These are phyloP conservation scores for Sula dactylatra DNA, from an alignment of 2,113 vertebrate genomes.

Conservation along the genomic window DNA sequence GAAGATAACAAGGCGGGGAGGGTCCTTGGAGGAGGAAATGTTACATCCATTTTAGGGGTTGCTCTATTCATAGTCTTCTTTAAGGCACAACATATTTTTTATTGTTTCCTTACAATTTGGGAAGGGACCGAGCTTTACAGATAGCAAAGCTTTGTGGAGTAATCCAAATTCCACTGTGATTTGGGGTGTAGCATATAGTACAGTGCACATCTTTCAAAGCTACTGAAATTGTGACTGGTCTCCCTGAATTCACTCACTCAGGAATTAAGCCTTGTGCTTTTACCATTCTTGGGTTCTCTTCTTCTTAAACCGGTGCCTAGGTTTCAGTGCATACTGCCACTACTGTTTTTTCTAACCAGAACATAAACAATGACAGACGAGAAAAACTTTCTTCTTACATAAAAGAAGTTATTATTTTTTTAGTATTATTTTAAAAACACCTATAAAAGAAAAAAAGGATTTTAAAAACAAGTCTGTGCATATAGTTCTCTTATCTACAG, in stretches of 20 bases:
- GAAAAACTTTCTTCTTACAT: neutral
- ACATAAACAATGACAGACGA: neutral
- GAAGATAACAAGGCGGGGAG: neutral
- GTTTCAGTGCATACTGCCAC: neutral
- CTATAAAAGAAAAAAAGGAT: neutral
- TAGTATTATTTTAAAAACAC: neutral
- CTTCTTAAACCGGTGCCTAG: neutral
- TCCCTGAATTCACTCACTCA: neutral
- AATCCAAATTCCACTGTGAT: neutral
- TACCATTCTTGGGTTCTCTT: neutral
- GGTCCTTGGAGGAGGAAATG: neutral
- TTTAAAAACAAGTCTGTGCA: neutral
- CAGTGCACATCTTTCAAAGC: neutral
- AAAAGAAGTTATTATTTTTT: neutral
- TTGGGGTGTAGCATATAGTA: neutral
- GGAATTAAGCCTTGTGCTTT: neutral
- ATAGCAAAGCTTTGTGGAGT: neutral
- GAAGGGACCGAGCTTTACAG: neutral
- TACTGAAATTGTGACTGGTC: neutral
- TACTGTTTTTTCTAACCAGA: neutral
- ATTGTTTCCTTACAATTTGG: neutral
- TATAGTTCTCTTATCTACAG: neutral
- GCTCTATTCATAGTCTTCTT: neutral
- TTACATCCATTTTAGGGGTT: neutral
- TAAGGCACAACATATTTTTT: neutral